A percentile compares a stretch with the other conserved stretches of the same genome.
These are phyloP conservation scores for Podabrus alpinus DNA, from an alignment of 2,888 invertebrate genomes.

Conservation along the genomic window DNA sequence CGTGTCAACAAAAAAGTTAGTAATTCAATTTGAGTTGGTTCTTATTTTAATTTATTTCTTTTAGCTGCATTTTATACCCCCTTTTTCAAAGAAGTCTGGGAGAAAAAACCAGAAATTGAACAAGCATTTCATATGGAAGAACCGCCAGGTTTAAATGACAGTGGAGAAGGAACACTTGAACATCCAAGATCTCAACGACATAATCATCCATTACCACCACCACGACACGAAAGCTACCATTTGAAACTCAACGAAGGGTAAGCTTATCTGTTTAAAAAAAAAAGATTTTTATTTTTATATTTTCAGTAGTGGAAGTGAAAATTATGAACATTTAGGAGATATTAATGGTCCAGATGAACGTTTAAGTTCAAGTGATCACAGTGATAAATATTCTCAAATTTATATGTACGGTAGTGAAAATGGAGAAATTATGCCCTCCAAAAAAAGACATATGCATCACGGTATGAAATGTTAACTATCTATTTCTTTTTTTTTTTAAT, in stretches of 20 bases:
- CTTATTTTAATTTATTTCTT: constrained; percentile 7
- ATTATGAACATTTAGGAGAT: constrained; percentile 68
- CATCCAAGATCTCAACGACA: constrained; percentile 68
- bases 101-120: constrained; percentile 93
- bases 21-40: constrained; percentile 19
- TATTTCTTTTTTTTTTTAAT: not conserved
- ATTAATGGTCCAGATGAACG: constrained; percentile 63
- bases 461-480: constrained; percentile 30
- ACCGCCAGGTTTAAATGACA: constrained; percentile 62
- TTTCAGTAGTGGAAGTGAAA: constrained; percentile 64
- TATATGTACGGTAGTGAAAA: constrained; percentile 66
- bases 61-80: constrained; percentile 92
- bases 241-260: constrained; percentile 66
- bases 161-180: constrained; percentile 72
- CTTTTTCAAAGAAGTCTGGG: constrained; percentile 96
- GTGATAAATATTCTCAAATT: constrained; percentile 67
- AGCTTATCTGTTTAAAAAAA: constrained; percentile 31
- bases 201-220: constrained; percentile 66
- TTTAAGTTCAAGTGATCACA: constrained; percentile 68
- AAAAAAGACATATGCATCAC: constrained; percentile 40
- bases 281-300: constrained; percentile 7
- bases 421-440: constrained; percentile 51
- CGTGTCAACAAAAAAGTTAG: constrained; percentile 85
- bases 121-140: constrained; percentile 90
- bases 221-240: constrained; percentile 79